These are phyloP conservation scores for Dermolepida albohirtum DNA, from an alignment of 2,888 invertebrate genomes.

Conservation along the genomic window DNA sequence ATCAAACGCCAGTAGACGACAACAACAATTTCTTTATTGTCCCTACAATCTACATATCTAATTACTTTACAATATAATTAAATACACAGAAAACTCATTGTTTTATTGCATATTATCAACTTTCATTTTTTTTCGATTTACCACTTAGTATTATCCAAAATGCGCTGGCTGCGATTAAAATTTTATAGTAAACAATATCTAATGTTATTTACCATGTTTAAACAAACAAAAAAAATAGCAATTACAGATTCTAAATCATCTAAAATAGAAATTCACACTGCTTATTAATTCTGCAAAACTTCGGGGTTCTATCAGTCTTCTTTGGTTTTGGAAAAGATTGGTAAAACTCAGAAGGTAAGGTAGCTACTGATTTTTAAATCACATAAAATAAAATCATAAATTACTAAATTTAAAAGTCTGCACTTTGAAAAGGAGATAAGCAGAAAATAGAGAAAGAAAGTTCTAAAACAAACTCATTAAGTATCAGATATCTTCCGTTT, in stretches of 20 bases:
- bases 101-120: no score
- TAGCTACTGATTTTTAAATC: background rate
- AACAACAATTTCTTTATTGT: no score
- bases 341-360: constrained; percentile 18
- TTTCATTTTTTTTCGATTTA: no score
- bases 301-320: constrained; percentile 33
- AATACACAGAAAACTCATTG: no score
- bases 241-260: background rate
- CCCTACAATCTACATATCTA: no score
- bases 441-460: constrained; percentile 11
- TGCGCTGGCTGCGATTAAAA: background rate
- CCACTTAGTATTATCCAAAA: constrained; percentile 7
- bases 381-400: constrained; percentile 1
- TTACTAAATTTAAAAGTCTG: constrained; percentile 4
- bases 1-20: no score
- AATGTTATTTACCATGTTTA: no score
- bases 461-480: constrained; percentile 34
- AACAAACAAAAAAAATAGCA: background rate
- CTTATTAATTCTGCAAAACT: background rate
- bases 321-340: constrained; percentile 7
- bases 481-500: background rate
- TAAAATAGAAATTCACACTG: no score
- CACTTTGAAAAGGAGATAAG: no score
- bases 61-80: no score
- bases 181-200: background rate